These are phyloP conservation scores for Plutomurus gul DNA, from an alignment of 1,140 invertebrate species.

Conservation along the genomic window DNA sequence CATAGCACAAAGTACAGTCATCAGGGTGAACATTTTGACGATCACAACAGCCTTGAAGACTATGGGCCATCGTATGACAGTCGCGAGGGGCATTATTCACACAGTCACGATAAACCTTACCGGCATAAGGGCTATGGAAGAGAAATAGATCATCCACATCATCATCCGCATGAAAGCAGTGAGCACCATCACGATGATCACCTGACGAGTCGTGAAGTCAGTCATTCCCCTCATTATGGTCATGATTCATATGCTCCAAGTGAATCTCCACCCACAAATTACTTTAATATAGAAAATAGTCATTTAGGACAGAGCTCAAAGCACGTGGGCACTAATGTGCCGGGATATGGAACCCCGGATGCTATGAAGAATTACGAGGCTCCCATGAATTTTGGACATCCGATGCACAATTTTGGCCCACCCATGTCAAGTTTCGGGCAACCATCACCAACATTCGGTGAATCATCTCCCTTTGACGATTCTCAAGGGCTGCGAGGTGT, in stretches of 20 bases:
- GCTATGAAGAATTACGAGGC: not conserved
- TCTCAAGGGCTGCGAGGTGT: not conserved
- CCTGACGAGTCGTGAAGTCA: not conserved
- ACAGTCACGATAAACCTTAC: not conserved
- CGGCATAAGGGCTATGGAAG: not conserved
- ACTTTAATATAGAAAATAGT: not conserved
- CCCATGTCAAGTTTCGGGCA: constrained; percentile 34
- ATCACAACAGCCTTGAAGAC: not conserved
- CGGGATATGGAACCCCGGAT: not conserved
- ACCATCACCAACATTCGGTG: constrained; percentile 32
- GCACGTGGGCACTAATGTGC: not conserved
- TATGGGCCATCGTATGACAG: not conserved
- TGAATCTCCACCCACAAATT: not conserved
- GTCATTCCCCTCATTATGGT: not conserved
- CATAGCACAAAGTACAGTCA: too few relatives aligned
- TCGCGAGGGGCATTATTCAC: not conserved
- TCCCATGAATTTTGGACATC: constrained; percentile 44
- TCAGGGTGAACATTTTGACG: not conserved
- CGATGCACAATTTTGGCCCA: constrained; percentile 42
- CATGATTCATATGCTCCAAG: too few relatives aligned
- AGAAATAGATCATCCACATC: not conserved
- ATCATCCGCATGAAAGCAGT: not conserved
- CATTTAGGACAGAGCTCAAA: not conserved
- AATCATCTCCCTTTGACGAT: not conserved
- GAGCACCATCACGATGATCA: not conserved